Conservation (phyloP, 2,888 invertebrate genomes). For the Epinotia brunnichana region DNA sequence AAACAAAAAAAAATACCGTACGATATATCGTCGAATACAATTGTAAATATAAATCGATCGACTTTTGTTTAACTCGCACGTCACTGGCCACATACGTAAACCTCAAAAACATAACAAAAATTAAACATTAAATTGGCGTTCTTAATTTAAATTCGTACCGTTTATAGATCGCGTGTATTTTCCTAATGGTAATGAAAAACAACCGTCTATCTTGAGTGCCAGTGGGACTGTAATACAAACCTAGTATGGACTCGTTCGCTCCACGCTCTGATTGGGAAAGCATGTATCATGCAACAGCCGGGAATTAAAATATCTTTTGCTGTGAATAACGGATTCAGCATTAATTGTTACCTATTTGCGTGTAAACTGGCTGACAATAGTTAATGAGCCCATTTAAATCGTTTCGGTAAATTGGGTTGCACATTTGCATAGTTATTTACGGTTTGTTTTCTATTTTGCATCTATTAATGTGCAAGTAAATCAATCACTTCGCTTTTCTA, state of each 20-base stretch:
- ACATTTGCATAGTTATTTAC: conserved; percentile 20
- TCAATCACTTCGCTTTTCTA: too few species aligned
- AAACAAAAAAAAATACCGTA: neutral
- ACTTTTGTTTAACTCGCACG: neutral
- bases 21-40: too few species aligned
- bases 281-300: conserved; percentile 74
- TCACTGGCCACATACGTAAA: conserved; percentile 18
- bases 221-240: conserved; percentile 65
- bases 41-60: neutral
- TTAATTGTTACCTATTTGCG: conserved; percentile 26
- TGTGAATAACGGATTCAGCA: conserved; percentile 28
- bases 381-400: conserved; percentile 19
- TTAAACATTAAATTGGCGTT: conserved; percentile 14
- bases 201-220: conserved; percentile 72
- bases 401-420: conserved; percentile 16
- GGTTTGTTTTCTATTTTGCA: conserved; percentile 10
- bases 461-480: neutral
- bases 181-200: conserved; percentile 62
- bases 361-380: conserved; percentile 27
- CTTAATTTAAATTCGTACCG: conserved; percentile 47
- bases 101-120: conserved; percentile 6
- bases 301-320: conserved; percentile 54
- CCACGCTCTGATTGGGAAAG: conserved; percentile 79
- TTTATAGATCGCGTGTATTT: conserved; percentile 48
- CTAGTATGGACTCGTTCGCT: conserved; percentile 63